phyloP scores from a whole-genome alignment of 2,888 invertebrate species.

The Callinectes sapidus region DNA sequence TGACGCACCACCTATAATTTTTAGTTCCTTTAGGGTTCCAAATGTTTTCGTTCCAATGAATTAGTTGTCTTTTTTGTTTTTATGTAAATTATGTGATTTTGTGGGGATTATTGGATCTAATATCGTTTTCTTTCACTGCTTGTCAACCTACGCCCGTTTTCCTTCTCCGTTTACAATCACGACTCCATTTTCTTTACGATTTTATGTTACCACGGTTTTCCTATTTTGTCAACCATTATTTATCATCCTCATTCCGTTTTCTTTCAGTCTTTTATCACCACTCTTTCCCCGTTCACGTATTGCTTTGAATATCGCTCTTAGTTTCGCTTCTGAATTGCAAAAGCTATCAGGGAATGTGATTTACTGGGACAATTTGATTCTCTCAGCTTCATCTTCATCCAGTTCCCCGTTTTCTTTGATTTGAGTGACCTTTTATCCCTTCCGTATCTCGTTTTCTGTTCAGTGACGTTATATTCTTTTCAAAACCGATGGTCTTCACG shows the following conservation, averaged over 20 bases:
- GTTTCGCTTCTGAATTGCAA: neutral
- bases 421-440: neutral
- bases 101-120: neutral
- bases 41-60: neutral
- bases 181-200: too few species aligned
- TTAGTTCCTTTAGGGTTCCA: too few species aligned
- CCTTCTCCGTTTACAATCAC: neutral
- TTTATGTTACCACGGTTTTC: neutral
- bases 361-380: neutral
- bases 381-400: neutral
- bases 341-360: neutral
- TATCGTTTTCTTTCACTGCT: neutral
- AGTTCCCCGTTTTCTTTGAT: neutral
- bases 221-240: neutral
- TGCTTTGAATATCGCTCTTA: neutral
- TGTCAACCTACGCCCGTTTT: neutral
- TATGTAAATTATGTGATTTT: neutral
- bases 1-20: too few species aligned
- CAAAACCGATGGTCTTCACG: neutral
- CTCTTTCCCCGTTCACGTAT: too few species aligned
- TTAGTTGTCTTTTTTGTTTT: neutral
- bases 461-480: neutral
- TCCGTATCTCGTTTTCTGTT: neutral
- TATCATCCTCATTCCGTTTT: neutral
- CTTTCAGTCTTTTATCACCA: neutral